These are phyloP conservation scores for Yponomeuta plumbellus DNA, from an alignment of 2,888 invertebrate genomes.

Conservation along the genomic window DNA sequence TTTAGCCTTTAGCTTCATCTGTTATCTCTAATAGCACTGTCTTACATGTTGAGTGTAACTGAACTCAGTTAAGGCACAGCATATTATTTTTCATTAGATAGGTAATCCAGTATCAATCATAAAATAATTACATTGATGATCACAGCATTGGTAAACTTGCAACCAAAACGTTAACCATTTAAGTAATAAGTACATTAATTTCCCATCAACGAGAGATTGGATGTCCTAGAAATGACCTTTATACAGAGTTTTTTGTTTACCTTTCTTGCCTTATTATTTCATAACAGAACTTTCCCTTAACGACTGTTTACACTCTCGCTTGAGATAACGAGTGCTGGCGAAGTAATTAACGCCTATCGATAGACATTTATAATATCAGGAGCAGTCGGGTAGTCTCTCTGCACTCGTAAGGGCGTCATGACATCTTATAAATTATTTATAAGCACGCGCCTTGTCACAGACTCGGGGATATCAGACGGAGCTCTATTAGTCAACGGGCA, in stretches of 20 bases:
- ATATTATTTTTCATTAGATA: not conserved
- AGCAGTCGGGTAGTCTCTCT: not conserved
- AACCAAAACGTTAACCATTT: no score
- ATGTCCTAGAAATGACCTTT: not conserved
- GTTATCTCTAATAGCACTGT: not conserved
- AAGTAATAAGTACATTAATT: not conserved
- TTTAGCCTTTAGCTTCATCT: not conserved
- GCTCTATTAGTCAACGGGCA: slow-evolving; percentile 76
- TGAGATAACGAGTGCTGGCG: not conserved
- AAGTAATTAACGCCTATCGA: not conserved
- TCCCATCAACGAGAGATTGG: not conserved
- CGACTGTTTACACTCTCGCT: not conserved
- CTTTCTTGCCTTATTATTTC: not conserved
- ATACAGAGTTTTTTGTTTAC: not conserved
- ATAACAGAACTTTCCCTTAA: not conserved
- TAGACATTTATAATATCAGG: not conserved
- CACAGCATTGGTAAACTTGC: no score
- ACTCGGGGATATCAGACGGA: slow-evolving; percentile 71
- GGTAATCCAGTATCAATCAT: no score
- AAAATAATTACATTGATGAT: no score
- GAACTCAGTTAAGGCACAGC: not conserved
- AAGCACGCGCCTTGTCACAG: slow-evolving; percentile 69
- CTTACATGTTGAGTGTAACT: not conserved
- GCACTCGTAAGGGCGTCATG: slow-evolving; percentile 19
- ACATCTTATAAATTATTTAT: slow-evolving; percentile 53